Conservation (phyloP, 1,140 invertebrate species). For the Hestina assimilis region DNA sequence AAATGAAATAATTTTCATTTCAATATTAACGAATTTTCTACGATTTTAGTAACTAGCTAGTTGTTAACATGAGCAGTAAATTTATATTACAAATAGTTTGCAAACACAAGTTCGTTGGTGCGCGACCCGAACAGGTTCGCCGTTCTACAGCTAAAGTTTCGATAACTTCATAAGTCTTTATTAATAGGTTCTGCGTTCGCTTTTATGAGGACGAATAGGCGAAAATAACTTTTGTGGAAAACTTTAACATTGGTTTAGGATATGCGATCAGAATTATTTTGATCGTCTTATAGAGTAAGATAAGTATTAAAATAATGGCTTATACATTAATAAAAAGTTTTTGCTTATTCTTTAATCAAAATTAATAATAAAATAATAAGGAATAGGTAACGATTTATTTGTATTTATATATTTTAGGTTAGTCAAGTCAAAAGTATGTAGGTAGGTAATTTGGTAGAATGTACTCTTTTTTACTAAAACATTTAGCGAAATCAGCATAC, state of each 20-base stretch:
- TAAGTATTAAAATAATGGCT: too few relatives aligned
- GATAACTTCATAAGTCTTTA: conserved; percentile 71
- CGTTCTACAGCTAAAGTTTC: conserved; percentile 57
- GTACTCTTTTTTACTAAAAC: conserved; percentile 14
- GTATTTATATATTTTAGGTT: too few relatives aligned
- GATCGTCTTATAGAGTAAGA: neutral
- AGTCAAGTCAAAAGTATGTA: too few relatives aligned
- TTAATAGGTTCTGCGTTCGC: conserved; percentile 43
- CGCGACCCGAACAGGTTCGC: conserved; percentile 58
- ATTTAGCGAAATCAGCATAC: conserved; percentile 50
- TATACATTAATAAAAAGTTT: too few relatives aligned
- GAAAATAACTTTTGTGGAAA: neutral
- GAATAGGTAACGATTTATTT: too few relatives aligned
- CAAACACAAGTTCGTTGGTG: conserved; percentile 66
- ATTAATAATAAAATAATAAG: too few relatives aligned
- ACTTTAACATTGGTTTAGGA: neutral
- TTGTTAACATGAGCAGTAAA: conserved; percentile 53
- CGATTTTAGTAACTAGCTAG: conserved; percentile 11
- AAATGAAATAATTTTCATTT: neutral
- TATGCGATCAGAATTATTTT: too few relatives aligned
- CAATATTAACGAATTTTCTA: neutral
- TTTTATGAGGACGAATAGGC: conserved; percentile 15
- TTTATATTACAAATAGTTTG: conserved; percentile 71
- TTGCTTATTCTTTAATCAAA: too few relatives aligned
- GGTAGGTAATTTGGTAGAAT: too few relatives aligned